Evolutionary conservation across 2,797 vertebrate genomes (phyloP), one percentile per base, ranked within the genome.

Genomic region (Merluccius polli): DNA sequence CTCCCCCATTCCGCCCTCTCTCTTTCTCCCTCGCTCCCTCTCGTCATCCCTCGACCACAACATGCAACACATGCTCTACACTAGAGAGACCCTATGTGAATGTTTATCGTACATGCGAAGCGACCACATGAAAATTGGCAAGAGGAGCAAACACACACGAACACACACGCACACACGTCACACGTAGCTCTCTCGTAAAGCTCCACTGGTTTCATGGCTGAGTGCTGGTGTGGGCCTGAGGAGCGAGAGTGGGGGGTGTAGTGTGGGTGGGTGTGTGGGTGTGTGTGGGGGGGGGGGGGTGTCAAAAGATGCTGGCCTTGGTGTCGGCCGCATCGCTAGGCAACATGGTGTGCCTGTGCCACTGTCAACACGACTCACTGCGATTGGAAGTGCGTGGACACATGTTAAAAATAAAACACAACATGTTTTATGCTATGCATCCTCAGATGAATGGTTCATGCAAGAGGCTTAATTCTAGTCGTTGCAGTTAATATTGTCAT

Each of bases 51-150:
- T 36, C 71, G 74, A 80, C 71, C 77, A 72, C 73, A 48, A 76
- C 70, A 65, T 38, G 36, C 78, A 82, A 75, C 77, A 83, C 74
- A 78, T 75, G 81, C 87, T 86, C 85, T 77, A 27, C 80, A 76
- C 82, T 86, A 79, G 80, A 76, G 79, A 85, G 88, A 85, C 83
- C 82, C 80, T 82, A 78, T 85, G 90, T 90, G 89, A 90, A 90
- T 91, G 88, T 91, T 90, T 90, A 88, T 89, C 82, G 59, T 81
- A 16, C 78, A 90, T 78, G 83, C 81, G 85, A 85, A 84, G 84
- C 1, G 83, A 52, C 78, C 81, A 63, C 30, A 27, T 30, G n/a
- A 67, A 32, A 29, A 27, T 69, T 69, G 27, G 13, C 31, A 35
- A 0, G 31, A n/a, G 52, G 44, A 77, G 69, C 83, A 84, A 74